Evolutionary conservation across 2,797 vertebrate genomes (phyloP).

Genomic region (Lutra lutra): DNA sequence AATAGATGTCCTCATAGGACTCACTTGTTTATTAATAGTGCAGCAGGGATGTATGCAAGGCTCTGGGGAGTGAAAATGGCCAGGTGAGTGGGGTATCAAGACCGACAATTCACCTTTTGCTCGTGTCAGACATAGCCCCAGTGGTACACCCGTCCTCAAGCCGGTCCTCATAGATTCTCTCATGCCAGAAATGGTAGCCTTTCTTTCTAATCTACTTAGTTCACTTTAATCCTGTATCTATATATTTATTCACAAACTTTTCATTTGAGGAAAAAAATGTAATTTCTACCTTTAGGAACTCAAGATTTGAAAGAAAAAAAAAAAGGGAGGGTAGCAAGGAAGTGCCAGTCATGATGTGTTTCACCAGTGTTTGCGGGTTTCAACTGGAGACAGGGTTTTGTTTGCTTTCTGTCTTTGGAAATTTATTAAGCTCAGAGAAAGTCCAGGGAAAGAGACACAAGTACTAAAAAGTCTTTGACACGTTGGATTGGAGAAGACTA

Average conservation of each 20-base stretch:
- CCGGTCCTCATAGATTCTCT: neutral
- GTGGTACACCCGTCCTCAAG: neutral
- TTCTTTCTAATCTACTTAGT: conserved; percentile 18
- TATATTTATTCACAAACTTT: neutral
- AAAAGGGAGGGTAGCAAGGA: neutral
- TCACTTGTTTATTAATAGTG: conserved; percentile 77
- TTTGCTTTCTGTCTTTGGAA: conserved; percentile 14
- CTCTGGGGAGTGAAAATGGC: conserved; percentile 34
- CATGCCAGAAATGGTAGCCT: neutral
- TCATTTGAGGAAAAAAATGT: neutral
- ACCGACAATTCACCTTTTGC: conserved; percentile 1
- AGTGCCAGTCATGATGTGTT: neutral
- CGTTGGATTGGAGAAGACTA: neutral
- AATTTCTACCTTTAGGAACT: neutral
- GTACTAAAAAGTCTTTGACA: neutral
- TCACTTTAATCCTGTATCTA: neutral
- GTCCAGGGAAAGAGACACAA: neutral
- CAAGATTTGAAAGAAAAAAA: neutral
- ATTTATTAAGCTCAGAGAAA: neutral
- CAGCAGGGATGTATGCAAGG: neutral
- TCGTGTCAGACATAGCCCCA: neutral
- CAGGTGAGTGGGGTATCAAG: conserved; percentile 51
- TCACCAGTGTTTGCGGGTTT: neutral
- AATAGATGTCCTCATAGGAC: conserved; percentile 74
- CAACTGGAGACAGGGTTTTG: neutral